Evolutionary conservation across 2,113 vertebrate species (phyloP).

Genomic region (Meleagris gallopavo): DNA sequence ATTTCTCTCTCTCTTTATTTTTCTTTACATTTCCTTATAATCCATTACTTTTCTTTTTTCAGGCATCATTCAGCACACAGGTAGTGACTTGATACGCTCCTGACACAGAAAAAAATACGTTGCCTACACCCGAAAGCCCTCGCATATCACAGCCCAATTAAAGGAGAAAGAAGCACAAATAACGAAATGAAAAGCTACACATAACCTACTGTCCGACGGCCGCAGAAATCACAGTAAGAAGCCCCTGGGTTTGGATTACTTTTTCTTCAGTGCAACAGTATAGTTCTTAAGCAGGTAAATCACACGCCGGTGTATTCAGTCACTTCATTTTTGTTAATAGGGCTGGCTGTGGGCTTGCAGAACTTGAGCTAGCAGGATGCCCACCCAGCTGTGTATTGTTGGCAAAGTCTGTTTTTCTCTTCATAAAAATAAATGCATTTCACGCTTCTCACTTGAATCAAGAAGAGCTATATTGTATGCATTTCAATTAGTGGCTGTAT

Average conservation of each 20-base stretch:
- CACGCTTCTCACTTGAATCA: neutral
- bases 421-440: neutral
- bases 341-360: neutral
- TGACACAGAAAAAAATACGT: neutral
- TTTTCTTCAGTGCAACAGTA: neutral
- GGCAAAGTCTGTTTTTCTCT: neutral
- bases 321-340: neutral
- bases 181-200: neutral
- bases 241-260: neutral
- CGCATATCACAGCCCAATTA: neutral
- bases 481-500: neutral
- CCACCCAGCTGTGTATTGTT: neutral
- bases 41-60: neutral
- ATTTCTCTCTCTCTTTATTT: neutral
- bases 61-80: neutral
- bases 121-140: neutral
- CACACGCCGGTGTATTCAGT: neutral
- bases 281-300: neutral
- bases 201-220: accelerated
- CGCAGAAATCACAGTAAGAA: neutral
- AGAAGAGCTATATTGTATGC: neutral
- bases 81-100: neutral
- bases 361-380: neutral
- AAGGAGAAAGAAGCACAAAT: neutral
- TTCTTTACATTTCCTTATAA: neutral